phyloP scores from a whole-genome alignment of 2,113 vertebrate species.

The Cepphus grylle region DNA sequence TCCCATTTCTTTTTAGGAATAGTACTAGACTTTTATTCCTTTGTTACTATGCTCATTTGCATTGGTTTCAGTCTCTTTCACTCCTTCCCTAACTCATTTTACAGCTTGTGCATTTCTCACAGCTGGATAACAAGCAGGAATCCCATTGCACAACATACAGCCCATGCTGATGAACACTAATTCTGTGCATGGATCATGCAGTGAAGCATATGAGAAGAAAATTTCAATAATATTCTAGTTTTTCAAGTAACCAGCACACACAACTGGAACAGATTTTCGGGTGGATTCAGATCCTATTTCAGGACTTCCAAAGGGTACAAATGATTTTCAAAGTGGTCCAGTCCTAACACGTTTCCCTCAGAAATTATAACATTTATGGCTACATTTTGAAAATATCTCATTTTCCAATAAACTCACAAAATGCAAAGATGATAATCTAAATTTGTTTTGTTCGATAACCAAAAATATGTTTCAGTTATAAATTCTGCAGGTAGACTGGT shows the following conservation, averaged over 20 bases:
- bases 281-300: neutral
- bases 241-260: neutral
- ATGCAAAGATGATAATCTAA: neutral
- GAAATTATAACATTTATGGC: neutral
- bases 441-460: neutral
- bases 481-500: neutral
- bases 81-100: constrained; percentile 53
- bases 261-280: neutral
- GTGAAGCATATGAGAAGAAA: constrained; percentile 32
- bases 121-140: constrained; percentile 51
- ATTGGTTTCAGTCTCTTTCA: constrained; percentile 21
- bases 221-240: constrained; percentile 23
- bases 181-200: constrained; percentile 45
- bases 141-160: constrained; percentile 45
- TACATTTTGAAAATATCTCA: neutral
- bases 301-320: neutral
- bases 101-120: constrained; percentile 56
- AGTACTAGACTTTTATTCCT: neutral
- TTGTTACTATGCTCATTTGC: neutral
- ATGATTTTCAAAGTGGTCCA: neutral
- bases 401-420: neutral
- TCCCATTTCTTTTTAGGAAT: neutral
- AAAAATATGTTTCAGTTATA: neutral
- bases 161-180: constrained; percentile 64
- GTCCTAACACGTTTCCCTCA: neutral